Conservation (phyloP, 2,113 vertebrate genomes). For the Anguilla rostrata region DNA sequence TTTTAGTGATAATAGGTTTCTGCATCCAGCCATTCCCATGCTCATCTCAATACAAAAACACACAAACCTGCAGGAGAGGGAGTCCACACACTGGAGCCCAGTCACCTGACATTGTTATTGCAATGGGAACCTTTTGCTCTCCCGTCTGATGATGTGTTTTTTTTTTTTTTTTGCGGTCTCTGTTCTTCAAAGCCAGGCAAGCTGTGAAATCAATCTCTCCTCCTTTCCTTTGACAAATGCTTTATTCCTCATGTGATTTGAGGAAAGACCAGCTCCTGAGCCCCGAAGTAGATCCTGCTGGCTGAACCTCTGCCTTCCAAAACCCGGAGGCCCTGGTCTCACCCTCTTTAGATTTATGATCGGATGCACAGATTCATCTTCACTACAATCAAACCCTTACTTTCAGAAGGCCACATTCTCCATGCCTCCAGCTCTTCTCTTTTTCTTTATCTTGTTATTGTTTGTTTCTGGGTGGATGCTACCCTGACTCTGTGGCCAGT, state of each 20-base stretch:
- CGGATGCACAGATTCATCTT: not conserved
- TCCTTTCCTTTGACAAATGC: not conserved
- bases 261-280: no score
- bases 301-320: no score
- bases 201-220: no score
- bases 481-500: no score
- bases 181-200: not conserved
- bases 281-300: no score
- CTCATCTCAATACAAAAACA: not conserved
- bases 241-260: no score
- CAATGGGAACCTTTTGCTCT: not conserved
- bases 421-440: not conserved
- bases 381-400: not conserved
- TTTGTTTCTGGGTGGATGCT: not conserved
- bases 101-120: not conserved
- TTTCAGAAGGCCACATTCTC: not conserved
- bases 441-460: not conserved
- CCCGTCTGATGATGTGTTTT: not conserved
- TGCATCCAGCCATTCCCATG: not conserved
- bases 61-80: not conserved
- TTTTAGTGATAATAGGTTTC: not conserved
- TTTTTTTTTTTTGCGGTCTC: not conserved
- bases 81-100: not conserved
- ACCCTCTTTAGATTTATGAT: not conserved
- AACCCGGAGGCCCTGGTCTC: no score